A percentile compares a stretch with the other conserved stretches of the same genome.
phyloP scores from a whole-genome alignment of 2,797 vertebrate species.

The Lacerta bilineata region DNA sequence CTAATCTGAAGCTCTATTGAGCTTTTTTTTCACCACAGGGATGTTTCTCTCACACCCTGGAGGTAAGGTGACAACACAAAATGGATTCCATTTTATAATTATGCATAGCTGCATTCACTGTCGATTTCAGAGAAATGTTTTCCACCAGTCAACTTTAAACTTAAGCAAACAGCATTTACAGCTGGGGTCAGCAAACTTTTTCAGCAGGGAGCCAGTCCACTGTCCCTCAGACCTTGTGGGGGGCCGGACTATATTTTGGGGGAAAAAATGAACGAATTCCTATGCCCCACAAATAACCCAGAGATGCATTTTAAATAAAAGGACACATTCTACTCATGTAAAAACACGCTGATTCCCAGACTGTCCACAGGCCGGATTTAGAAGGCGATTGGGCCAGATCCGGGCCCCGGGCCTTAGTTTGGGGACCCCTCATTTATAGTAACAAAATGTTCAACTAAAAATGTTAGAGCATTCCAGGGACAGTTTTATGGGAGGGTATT shows the following conservation, averaged over 20 bases:
- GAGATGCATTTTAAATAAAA: too few relatives aligned
- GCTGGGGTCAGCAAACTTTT: not conserved
- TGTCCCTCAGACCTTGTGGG: too few relatives aligned
- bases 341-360: too few relatives aligned
- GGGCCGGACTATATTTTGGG: too few relatives aligned
- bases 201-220: not conserved
- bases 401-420: too few relatives aligned
- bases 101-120: not conserved
- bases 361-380: too few relatives aligned
- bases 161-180: not conserved
- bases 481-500: not conserved
- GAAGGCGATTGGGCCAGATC: too few relatives aligned
- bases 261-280: too few relatives aligned
- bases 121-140: not conserved
- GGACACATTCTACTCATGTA: too few relatives aligned
- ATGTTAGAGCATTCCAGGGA: not conserved
- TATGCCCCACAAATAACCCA: too few relatives aligned
- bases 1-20: slow-evolving; percentile 37
- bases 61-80: slow-evolving; percentile 12
- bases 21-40: slow-evolving; percentile 25
- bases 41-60: slow-evolving; percentile 14
- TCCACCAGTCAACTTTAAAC: not conserved
- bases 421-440: not conserved
- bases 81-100: not conserved
- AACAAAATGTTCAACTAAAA: not conserved